phyloP scores from a whole-genome alignment of 53 echinoderm and acorn worm genomes.

The Luidia sarsii region DNA sequence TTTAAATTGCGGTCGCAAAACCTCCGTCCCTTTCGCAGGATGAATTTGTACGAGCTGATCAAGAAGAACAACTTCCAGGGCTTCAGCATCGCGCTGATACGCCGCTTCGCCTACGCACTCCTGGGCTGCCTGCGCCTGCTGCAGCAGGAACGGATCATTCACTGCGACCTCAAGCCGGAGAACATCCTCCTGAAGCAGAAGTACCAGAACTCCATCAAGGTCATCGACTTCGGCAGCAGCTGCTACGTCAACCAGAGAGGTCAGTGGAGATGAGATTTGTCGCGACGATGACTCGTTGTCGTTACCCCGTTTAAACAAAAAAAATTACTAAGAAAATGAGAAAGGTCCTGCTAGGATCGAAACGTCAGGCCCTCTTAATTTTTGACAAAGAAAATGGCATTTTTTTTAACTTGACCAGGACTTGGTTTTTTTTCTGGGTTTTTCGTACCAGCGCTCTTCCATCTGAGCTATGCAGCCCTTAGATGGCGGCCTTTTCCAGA shows the following conservation, averaged over 20 bases:
- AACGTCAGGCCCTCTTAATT: too few relatives aligned
- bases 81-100: conserved; percentile 87
- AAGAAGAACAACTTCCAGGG: conserved; percentile 99
- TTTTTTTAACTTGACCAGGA: background rate
- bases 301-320: conserved; percentile 1
- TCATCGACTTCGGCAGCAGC: conserved; percentile 97
- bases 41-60: conserved; percentile 96
- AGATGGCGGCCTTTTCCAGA: too few relatives aligned
- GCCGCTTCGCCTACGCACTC: conserved; percentile 87
- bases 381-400: background rate
- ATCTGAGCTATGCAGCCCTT: too few relatives aligned
- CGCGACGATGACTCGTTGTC: too few relatives aligned
- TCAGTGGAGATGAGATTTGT: conserved; percentile 26
- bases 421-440: background rate
- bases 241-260: conserved; percentile 99
- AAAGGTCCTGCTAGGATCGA: too few relatives aligned
- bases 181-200: conserved; percentile 92
- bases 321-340: background rate
- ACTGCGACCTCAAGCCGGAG: conserved; percentile 96
- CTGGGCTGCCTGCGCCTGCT: conserved; percentile 86
- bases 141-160: conserved; percentile 83
- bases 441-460: background rate
- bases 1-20: too few relatives aligned
- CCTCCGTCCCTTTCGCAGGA: conserved; percentile 61
- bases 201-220: conserved; percentile 96